phyloP scores from a whole-genome alignment of 2,888 invertebrate species.

The Homarus gammarus region DNA sequence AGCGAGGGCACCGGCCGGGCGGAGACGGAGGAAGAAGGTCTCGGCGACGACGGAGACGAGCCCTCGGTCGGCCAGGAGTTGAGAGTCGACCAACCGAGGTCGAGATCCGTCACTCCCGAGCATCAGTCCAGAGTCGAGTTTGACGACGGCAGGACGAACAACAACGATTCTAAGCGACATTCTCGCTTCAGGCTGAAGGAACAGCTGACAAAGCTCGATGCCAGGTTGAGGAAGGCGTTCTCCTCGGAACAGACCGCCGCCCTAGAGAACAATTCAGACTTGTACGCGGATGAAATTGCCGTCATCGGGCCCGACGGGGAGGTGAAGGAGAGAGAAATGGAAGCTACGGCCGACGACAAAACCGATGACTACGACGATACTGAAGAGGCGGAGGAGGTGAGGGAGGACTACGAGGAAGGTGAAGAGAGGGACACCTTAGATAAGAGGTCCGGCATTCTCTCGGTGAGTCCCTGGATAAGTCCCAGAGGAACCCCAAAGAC shows the following conservation, averaged over 20 bases:
- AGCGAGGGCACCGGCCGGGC: neutral
- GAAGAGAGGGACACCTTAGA: neutral
- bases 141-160: neutral
- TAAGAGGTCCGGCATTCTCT: neutral
- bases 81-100: neutral
- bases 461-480: conserved; percentile 28
- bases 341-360: conserved; percentile 38
- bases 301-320: conserved; percentile 31
- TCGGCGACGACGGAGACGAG: conserved; percentile 32
- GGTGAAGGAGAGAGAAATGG: conserved; percentile 24
- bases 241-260: conserved; percentile 53
- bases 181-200: conserved; percentile 54
- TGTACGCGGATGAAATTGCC: conserved; percentile 78
- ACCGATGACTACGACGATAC: conserved; percentile 15
- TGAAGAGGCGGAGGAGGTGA: conserved; percentile 17
- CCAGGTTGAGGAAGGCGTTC: conserved; percentile 68
- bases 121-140: neutral
- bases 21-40: conserved; percentile 32
- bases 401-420: conserved; percentile 3
- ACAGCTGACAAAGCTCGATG: conserved; percentile 69
- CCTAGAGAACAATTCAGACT: conserved; percentile 27
- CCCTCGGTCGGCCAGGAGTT: neutral
- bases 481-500: conserved; percentile 39
- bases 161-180: conserved; percentile 21
- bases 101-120: neutral